These are phyloP conservation scores for Apamea anceps DNA, from an alignment of 2,888 invertebrate species.

Conservation along the genomic window DNA sequence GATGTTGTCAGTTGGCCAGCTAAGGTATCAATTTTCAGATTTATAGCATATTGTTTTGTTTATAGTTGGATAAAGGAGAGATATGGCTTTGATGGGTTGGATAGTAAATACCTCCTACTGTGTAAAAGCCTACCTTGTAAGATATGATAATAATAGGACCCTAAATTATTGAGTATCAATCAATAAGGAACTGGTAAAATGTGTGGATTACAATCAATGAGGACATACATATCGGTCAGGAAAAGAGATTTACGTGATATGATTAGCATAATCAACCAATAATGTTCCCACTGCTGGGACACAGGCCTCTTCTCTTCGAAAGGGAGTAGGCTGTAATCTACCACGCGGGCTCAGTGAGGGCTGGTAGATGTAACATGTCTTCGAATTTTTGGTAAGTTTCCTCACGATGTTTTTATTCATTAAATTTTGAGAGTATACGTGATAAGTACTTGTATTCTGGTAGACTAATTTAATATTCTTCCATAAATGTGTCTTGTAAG, in stretches of 20 bases:
- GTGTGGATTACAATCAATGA: neutral
- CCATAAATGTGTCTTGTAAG: no score
- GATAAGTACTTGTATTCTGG: no score
- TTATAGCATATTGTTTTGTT: conserved; percentile 9
- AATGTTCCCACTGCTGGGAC: neutral
- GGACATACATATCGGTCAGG: no score
- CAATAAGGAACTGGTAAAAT: neutral
- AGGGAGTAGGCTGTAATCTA: neutral
- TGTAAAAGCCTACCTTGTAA: neutral
- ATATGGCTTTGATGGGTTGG: neutral
- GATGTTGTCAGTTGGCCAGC: neutral
- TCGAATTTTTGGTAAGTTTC: neutral
- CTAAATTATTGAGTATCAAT: neutral
- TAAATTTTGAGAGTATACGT: neutral
- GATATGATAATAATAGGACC: neutral
- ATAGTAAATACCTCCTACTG: conserved; percentile 9
- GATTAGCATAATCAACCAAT: neutral
- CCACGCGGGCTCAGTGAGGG: neutral
- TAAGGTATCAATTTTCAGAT: conserved; percentile 35
- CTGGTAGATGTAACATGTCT: neutral
- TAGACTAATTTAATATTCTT: neutral
- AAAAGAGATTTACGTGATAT: neutral
- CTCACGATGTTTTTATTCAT: no score
- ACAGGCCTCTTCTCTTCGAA: neutral
- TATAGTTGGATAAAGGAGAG: neutral